These are phyloP conservation scores for Labroides dimidiatus DNA, from an alignment of 2,797 vertebrate genomes.

Conservation along the genomic window DNA sequence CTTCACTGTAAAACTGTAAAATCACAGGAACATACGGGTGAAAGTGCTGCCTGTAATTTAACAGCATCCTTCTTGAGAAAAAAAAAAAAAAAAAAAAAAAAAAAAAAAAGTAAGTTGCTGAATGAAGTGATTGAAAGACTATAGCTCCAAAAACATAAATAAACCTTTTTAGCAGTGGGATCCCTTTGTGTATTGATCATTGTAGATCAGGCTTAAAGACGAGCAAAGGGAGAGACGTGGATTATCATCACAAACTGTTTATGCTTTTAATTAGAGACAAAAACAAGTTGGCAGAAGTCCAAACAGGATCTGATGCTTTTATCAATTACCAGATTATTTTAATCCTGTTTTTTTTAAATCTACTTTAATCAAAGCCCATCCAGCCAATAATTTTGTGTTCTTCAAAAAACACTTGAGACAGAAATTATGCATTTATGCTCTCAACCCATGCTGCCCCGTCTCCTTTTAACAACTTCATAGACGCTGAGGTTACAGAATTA, in stretches of 20 bases:
- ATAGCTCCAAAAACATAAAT: not conserved
- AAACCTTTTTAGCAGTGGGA: not conserved
- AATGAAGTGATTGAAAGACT: not conserved
- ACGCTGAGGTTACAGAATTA: conserved; percentile 43
- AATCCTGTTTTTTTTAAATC: conserved; percentile 60
- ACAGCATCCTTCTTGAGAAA: too few relatives aligned
- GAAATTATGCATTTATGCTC: conserved; percentile 44
- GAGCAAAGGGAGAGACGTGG: conserved; percentile 6
- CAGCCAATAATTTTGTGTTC: conserved; percentile 39
- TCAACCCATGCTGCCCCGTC: conserved; percentile 25
- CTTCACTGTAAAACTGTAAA: too few relatives aligned
- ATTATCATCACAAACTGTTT: conserved; percentile 66
- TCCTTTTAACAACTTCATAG: conserved; percentile 47
- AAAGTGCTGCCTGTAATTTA: too few relatives aligned
- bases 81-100: too few relatives aligned
- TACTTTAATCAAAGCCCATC: conserved; percentile 51
- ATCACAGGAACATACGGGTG: too few relatives aligned
- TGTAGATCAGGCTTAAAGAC: conserved; percentile 24
- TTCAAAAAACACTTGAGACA: conserved; percentile 53
- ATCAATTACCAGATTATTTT: conserved; percentile 65
- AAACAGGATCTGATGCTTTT: conserved; percentile 60
- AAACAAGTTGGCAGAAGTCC: conserved; percentile 69
- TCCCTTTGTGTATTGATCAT: not conserved
- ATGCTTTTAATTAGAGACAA: conserved; percentile 72
- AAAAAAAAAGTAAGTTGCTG: too few relatives aligned